Base-by-base conservation (phyloP, 2,797 vertebrate genomes). In the Dendrocincla tyrannina region DNA sequence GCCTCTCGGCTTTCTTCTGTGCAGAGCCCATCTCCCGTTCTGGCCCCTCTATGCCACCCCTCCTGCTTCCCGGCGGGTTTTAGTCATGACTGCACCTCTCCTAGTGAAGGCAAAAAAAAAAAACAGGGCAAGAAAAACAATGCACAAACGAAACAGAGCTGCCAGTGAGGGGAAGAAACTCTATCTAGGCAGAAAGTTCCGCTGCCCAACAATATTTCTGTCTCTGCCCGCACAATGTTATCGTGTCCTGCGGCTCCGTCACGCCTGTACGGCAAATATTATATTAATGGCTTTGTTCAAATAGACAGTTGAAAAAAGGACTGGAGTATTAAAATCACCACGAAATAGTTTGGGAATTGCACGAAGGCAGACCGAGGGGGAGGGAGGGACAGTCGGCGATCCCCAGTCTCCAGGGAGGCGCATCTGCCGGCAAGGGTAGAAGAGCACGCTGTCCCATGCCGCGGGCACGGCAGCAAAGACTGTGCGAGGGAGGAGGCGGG, bases 221-320 rank as follows among this genome's bases (percentile, higher is more conserved):
- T 89, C 85, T 95, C 92, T 93, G 39, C 28, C 85, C 33, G 80
- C 91, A 97, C 97, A 97, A 96, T 97, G 97, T 98, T 98, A 98
- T 98, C 97, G 84, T 92, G 91, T 90, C 95, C 91, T 50, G 76
- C 66, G 80, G 89, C 95, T 68, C 91, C 95, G 97, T 97, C 97
- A 98, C 98, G 92, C 98, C 98, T 98, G 72, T 91, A 95, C 17
- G 86, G 97, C 95, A 98, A 98, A 98, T 94, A 98, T 96, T 96
- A 91, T 86, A 85, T 91, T 92, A 97, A 96, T 96, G 88, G 91
- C 92, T 95, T 96, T 95, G 94, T 96, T 96, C 96, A 95, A 95
- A 97, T 87, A 97, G 90, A 94, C 86, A 91, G 94, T 89, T 91
- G 62, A 49, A 91, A 94, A 95, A 74, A 25, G 42, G 59, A 58